A percentile compares a stretch with the other conserved stretches of the same genome.
phyloP scores from a whole-genome alignment of 2,888 invertebrate genomes.

The Baronia brevicornis region DNA sequence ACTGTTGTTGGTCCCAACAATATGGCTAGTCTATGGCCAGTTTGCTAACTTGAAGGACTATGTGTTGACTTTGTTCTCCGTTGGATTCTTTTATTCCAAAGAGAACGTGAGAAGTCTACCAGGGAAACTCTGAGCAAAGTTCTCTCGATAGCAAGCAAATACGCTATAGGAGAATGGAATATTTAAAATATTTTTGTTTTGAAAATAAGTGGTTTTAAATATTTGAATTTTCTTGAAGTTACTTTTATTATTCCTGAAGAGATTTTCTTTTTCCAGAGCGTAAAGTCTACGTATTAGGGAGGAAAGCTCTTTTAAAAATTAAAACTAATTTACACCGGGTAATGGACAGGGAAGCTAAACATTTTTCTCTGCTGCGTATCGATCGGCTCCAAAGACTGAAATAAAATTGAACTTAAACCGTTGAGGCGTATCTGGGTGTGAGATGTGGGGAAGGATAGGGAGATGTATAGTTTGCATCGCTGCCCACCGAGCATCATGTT shows the following conservation, averaged over 20 bases:
- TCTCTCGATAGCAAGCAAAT: too few species aligned
- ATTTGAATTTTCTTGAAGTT: slow-evolving; percentile 7
- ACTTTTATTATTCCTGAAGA: slow-evolving; percentile 11
- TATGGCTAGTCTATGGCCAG: too few species aligned
- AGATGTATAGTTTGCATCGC: slow-evolving; percentile 19
- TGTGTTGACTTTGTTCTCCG: too few species aligned
- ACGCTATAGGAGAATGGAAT: too few species aligned
- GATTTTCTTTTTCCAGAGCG: slow-evolving; percentile 16
- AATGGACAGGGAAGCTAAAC: slow-evolving; percentile 49
- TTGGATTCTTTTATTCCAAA: too few species aligned
- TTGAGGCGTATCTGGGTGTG: slow-evolving; percentile 19
- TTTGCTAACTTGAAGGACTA: too few species aligned
- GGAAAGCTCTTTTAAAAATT: slow-evolving; percentile 42
- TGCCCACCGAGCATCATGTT: slow-evolving; percentile 54
- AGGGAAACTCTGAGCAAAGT: too few species aligned
- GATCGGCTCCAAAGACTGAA: slow-evolving; percentile 28
- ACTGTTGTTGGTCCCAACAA: too few species aligned
- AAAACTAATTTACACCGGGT: slow-evolving; percentile 48
- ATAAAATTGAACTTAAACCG: slow-evolving; percentile 53
- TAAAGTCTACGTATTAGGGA: slow-evolving; percentile 24
- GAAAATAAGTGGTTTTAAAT: too few species aligned
- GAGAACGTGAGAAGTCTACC: too few species aligned
- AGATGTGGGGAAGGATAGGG: slow-evolving; percentile 20
- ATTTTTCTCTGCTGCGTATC: slow-evolving; percentile 39
- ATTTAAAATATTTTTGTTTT: too few species aligned